phyloP scores from a whole-genome alignment of 2,888 invertebrate species.

The Plebejus argus region DNA sequence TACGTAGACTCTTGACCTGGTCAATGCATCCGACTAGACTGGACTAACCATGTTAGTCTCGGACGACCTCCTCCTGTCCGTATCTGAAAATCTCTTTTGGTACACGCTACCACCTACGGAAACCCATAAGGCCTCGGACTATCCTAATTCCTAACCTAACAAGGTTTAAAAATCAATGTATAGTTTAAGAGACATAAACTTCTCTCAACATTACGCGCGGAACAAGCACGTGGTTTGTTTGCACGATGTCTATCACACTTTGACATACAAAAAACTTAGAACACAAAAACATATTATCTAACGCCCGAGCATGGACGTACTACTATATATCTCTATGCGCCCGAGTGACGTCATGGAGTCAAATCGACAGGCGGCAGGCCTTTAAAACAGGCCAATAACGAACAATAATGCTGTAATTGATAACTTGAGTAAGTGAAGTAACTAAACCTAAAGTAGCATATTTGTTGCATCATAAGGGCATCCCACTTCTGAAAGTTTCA shows the following conservation, averaged over 20 bases:
- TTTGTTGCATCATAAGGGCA: background rate
- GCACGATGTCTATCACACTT: background rate
- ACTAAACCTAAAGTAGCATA: background rate
- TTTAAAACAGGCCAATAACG: slow-evolving; percentile 10
- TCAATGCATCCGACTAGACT: no score
- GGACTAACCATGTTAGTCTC: no score
- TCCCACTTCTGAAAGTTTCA: background rate
- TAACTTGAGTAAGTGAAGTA: background rate
- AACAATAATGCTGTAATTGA: background rate
- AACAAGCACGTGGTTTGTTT: background rate
- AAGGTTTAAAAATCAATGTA: background rate
- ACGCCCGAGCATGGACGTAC: no score
- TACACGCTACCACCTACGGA: no score
- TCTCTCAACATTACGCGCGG: background rate
- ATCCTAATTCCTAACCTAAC: background rate
- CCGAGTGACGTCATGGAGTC: background rate
- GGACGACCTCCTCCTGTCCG: no score
- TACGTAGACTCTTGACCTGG: no score
- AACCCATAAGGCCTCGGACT: no score
- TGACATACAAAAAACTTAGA: background rate
- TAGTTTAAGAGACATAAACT: background rate
- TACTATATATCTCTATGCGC: no score
- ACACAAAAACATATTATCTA: background rate
- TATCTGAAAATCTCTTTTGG: no score
- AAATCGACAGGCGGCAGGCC: slow-evolving; percentile 1